Base-by-base conservation (phyloP, 2,888 invertebrate species). In the Hyles lineata region DNA sequence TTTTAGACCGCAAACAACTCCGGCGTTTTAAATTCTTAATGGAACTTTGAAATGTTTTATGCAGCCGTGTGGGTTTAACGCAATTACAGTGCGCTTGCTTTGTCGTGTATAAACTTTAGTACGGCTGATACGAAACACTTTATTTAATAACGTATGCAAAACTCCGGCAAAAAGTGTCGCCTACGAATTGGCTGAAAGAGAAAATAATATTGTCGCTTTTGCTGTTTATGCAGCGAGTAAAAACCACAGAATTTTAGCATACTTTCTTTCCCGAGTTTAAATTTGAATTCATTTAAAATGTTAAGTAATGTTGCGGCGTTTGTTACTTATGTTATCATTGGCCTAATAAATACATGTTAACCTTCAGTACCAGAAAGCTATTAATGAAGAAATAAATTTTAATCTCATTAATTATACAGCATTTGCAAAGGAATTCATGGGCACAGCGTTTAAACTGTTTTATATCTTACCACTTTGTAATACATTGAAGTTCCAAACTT, bases 1-100 rank as follows among this genome's bases (percentile, higher is more conserved):
- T 72, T 72, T 72, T 72, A 67, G 72, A 58, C 35, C 35, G 23
- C 58, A 32, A 63, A 72, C 67, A 61, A 63, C 62, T 29, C 50
- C 55, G 55, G 23, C 43, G 71, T 43, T 71, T 71, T 55, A 63
- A 55, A 55, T 71, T 71, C 21, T 63, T 62, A 55, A 55, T 71
- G 71, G 62, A 55, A 32, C n/a, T 35, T 63, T 63, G 63, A 21
- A 63, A 60, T 60, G 60, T 25, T 60, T 67, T 67, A 50, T 67
- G 67, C 67, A 15, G 67, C 43, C 35, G 63, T 15, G 67, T 50
- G 43, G 50, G 67, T 4, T 63, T 67, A 67, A 50, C 43, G 67
- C 67, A 67, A 23, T 43, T 35, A 43, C 23, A 23, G 23, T 17
- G 21, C n/a, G 43, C 17, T 50, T n/a, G 17, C n/a, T 62, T 9